Percentiles rank a stretch among this genome's conserved stretches.
Evolutionary conservation across 2,888 invertebrate genomes (phyloP).

Genomic region (Minunthozetes semirufus): DNA sequence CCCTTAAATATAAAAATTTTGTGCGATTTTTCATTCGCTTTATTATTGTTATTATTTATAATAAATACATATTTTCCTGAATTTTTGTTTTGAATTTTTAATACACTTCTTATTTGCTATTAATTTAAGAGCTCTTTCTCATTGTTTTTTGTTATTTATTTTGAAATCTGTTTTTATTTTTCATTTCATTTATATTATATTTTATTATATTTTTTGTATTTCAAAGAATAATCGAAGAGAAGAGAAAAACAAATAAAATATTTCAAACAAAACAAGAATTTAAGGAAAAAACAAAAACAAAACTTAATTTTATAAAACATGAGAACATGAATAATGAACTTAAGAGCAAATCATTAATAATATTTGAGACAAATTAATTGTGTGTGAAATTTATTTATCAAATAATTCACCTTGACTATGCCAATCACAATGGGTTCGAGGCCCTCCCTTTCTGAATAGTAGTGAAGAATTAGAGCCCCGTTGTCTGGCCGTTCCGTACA

Average conservation of each 20-base stretch:
- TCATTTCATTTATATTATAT: neutral
- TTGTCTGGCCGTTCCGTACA: conserved; percentile 84
- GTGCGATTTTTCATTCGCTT: no score
- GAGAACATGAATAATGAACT: conserved; percentile 2
- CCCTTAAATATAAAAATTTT: no score
- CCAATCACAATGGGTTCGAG: conserved; percentile 94
- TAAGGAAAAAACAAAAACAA: no score
- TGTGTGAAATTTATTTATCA: conserved; percentile 30
- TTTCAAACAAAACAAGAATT: neutral
- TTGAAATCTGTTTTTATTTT: neutral
- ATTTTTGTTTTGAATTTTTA: no score
- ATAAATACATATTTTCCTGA: no score
- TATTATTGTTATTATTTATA: no score
- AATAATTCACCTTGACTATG: conserved; percentile 63
- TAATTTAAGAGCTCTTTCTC: no score
- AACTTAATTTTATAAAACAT: neutral
- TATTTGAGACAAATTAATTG: neutral
- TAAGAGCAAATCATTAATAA: neutral
- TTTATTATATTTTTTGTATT: neutral
- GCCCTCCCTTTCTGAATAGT: conserved; percentile 89
- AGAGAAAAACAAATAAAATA: neutral
- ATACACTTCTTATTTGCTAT: no score
- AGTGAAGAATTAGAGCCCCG: conserved; percentile 82
- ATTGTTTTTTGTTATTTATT: no score
- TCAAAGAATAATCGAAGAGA: neutral